A percentile compares a stretch with the other conserved stretches of the same genome.
Evolutionary conservation across 2,888 invertebrate genomes (phyloP).

Genomic region (Volucella inflata): DNA sequence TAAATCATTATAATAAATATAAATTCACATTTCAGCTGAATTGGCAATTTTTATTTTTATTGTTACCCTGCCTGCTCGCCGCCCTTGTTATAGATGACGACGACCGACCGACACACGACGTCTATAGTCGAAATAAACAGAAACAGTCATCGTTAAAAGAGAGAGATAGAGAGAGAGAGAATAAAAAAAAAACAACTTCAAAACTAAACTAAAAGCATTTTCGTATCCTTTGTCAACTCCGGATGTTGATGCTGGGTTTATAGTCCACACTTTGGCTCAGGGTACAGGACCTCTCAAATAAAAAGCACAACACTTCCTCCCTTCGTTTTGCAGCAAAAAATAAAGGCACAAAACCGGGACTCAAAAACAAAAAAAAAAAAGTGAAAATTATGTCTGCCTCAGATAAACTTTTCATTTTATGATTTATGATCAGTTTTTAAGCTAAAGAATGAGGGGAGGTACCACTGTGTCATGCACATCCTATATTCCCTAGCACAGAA

Average conservation of each 20-base stretch:
- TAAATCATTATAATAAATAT: constrained; percentile 75
- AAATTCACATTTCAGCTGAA: constrained; percentile 75
- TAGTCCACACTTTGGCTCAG: constrained; percentile 32
- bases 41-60: constrained; percentile 60
- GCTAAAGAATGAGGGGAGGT: constrained; percentile 36
- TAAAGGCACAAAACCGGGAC: constrained; percentile 32
- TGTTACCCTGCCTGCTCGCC: constrained; percentile 27
- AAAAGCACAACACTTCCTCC: constrained; percentile 59
- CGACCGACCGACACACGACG: background rate
- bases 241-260: constrained; percentile 72
- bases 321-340: constrained; percentile 5
- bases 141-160: constrained; percentile 15
- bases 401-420: constrained; percentile 74
- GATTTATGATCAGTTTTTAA: constrained; percentile 74
- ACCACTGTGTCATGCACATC: constrained; percentile 66
- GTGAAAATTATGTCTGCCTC: constrained; percentile 70
- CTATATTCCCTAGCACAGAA: constrained; percentile 16
- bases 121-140: constrained; percentile 7
- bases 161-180: constrained; percentile 15
- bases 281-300: background rate
- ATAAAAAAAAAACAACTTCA: constrained; percentile 38
- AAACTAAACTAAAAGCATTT: constrained; percentile 75
- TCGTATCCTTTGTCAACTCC: constrained; percentile 74
- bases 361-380: constrained; percentile 36
- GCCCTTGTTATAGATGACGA: constrained; percentile 56